Evolutionary conservation across 2,797 vertebrate species (phyloP), one percentile per base, ranked within the genome.

Genomic region (Xenopus petersii): DNA sequence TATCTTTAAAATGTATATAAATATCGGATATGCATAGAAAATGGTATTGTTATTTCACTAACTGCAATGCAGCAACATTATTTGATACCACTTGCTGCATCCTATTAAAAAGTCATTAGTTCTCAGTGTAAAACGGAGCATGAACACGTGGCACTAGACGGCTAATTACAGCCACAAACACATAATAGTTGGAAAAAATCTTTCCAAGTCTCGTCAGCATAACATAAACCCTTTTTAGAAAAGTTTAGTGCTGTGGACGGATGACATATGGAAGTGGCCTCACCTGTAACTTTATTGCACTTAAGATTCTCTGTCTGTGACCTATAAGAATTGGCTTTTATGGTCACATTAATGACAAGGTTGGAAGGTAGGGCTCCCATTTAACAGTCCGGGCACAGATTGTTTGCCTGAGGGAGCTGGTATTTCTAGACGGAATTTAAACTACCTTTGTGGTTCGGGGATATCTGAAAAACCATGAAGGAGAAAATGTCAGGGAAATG

Each of bases 341-440:
- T 72, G 59, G 71, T 54, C 15, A 60, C 33, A 61, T 54, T 70
- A 74, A 66, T 70, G 71, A 79, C 66, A 79, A 59, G 56, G 67
- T 70, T 79, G 24, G 61, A 72, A 73, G 24, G 21, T 78, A 48
- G 70, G 67, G 61, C 7, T 10, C 60, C 67, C 71, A 74, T 74
- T 79, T 79, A 73, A 79, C 62, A 70, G 71, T 70, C 71, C 47
- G 59, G 70, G 71, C 76, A 74, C 76, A 79, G 71, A 74, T 67
- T 79, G 71, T 70, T 74, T 79, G 71, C 76, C 76, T 72, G 67
- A 79, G 76, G 76, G 76, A 79, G 54, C 71, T 79, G 76, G 61
- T 79, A 79, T 79, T 79, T 79, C 68, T 74, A 79, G 67, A 79
- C 55, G 59, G 76, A 74, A 74, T 79, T 79, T 79, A 70, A 79